These are phyloP conservation scores for Pogonocherus hispidulus DNA, from an alignment of 2,888 invertebrate genomes.

Conservation along the genomic window DNA sequence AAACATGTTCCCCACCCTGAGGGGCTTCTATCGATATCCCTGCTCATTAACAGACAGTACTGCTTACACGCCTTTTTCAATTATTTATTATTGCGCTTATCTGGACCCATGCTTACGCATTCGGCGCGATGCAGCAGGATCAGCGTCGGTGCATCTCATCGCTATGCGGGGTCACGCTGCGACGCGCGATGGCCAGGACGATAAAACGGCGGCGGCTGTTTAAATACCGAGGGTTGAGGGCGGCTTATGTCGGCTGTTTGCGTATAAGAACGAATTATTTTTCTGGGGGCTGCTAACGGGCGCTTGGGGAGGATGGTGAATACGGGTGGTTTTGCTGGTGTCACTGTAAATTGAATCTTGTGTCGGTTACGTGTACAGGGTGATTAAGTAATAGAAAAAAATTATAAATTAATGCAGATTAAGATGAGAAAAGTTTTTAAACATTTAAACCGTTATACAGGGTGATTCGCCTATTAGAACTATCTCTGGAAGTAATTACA, in stretches of 20 bases:
- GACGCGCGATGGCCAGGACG: slow-evolving; percentile 13
- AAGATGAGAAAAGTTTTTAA: no score
- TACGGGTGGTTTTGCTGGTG: not conserved
- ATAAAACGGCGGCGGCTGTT: slow-evolving; percentile 14
- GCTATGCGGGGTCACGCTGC: slow-evolving; percentile 17
- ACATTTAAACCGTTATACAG: no score
- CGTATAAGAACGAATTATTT: slow-evolving; percentile 24
- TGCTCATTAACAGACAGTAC: not conserved
- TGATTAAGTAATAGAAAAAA: no score
- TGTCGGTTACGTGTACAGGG: no score
- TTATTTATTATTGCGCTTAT: slow-evolving; percentile 16
- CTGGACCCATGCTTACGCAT: slow-evolving; percentile 11
- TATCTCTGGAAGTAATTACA: no score
- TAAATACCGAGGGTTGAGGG: slow-evolving; percentile 10
- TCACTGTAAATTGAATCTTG: not conserved
- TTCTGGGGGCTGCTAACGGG: not conserved
- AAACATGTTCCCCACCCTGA: no score
- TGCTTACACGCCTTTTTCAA: not conserved
- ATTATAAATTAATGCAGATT: no score
- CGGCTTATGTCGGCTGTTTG: slow-evolving; percentile 16
- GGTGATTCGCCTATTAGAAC: no score
- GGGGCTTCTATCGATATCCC: no score
- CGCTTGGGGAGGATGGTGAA: not conserved
- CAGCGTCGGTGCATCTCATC: slow-evolving; percentile 15
- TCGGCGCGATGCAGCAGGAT: not conserved